Base-by-base conservation (phyloP, 1,140 invertebrate genomes). In the Arctopsyche grandis region DNA sequence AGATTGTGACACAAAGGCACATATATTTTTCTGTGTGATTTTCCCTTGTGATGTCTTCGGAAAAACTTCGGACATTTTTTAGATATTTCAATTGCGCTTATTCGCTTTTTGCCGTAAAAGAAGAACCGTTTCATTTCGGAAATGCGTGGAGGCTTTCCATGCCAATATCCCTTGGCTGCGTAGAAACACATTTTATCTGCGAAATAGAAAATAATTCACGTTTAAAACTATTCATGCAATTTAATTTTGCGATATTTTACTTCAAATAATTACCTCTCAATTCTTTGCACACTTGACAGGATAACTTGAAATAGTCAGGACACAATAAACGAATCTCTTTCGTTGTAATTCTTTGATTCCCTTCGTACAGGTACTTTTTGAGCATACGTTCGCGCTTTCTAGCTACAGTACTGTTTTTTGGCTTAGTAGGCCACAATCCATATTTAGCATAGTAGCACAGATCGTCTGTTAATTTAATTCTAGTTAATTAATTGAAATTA, bases 51-150 rank as follows among this genome's bases (percentile, higher is more conserved):
- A 22, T 73, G 38, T 19, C 29, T 24, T 14, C 0, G 38, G 38
- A 77, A 80, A 19, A 21, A 63, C 1, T 21, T 0, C 14, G 79
- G 75, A 52, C 79, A 80, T 26, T 80, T 80, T 16, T 46, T 77
- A 21, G 19, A 29, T 19, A 80, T 80, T 48, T 77, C 79, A 21
- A 7, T 21, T 0, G 22, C 19, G 21, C 58, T 77, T 10, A 80
- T 80, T 19, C 3, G 21, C 48, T 63, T 71, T 9, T 73, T 1
- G 0, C 75, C 75, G 7, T 77, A 56, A 52, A 24, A 77, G 38
- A 80, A 80, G 75, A 80, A 80, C 38, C 73, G 71, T 46, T n/a
- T 71, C 60, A 73, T 12, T 10, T 77, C 4, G 21, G 38, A 56
- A 12, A 56, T 46, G 0, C 22, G 22, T 5, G 52, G 66, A 43